phyloP scores from a whole-genome alignment of 2,888 invertebrate genomes.

The Acleris sparsana region DNA sequence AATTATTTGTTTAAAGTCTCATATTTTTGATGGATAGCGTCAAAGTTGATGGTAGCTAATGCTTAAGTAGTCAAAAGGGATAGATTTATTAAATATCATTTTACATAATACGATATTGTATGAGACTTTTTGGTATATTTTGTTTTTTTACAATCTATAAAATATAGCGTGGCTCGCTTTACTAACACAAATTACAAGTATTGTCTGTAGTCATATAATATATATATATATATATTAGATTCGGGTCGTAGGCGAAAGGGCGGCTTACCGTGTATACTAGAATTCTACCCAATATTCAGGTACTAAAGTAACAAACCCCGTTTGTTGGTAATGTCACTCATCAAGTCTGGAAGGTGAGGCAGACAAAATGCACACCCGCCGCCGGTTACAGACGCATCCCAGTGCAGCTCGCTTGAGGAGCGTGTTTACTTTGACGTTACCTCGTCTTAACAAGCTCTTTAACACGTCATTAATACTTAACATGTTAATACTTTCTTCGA shows the following conservation, averaged over 20 bases:
- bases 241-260: not conserved
- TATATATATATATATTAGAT: too few species aligned
- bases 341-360: conserved; percentile 45
- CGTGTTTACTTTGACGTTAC: conserved; percentile 49
- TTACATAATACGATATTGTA: too few species aligned
- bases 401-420: conserved; percentile 32
- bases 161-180: too few species aligned
- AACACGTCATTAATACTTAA: conserved; percentile 32
- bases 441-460: conserved; percentile 42
- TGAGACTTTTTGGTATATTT: too few species aligned
- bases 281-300: not conserved
- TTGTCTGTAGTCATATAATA: too few species aligned
- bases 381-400: conserved; percentile 13
- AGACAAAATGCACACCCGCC: conserved; percentile 43
- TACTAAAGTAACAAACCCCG: not conserved
- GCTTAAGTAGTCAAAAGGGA: not conserved
- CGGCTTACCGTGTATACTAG: too few species aligned
- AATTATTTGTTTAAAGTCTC: conserved; percentile 14
- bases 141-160: too few species aligned
- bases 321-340: conserved; percentile 38
- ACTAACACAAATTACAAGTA: too few species aligned
- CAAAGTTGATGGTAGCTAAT: not conserved
- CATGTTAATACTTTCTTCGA: conserved; percentile 35
- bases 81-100: not conserved
- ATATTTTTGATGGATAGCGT: conserved; percentile 13